Evolutionary conservation across 2,113 vertebrate species (phyloP).

Genomic region (Oreotrochilus melanogaster): DNA sequence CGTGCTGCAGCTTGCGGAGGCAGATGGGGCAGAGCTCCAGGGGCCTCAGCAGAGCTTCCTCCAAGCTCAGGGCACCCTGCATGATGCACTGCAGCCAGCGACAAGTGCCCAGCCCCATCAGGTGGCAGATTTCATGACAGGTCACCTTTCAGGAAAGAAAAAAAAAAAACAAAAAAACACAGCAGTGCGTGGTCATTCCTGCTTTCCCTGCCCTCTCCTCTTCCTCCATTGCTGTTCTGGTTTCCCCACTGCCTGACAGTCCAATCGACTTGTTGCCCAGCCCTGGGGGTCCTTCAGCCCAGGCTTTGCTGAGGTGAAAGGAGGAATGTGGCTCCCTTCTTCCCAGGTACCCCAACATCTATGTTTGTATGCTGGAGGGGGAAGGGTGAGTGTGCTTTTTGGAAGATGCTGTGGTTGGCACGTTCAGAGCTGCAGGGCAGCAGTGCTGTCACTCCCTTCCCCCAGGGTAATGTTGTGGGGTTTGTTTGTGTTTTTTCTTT

Average conservation of each 20-base stretch:
- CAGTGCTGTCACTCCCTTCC: background rate
- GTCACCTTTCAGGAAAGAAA: constrained; percentile 56
- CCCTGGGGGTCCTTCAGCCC: background rate
- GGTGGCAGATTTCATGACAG: constrained; percentile 77
- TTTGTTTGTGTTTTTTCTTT: too few relatives aligned
- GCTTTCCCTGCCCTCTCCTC: background rate
- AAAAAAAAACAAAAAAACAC: background rate
- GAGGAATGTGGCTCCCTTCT: background rate
- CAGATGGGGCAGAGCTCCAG: constrained; percentile 81
- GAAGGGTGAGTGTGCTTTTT: background rate
- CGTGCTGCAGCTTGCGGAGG: constrained; percentile 78
- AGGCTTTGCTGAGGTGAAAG: background rate
- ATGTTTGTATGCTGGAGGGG: background rate
- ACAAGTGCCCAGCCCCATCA: constrained; percentile 80
- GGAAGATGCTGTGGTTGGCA: background rate
- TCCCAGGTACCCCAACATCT: background rate
- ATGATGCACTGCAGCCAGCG: constrained; percentile 82
- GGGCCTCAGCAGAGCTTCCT: constrained; percentile 71
- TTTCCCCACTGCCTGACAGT: rapidly evolving
- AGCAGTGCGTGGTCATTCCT: rapidly evolving
- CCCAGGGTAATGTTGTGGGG: background rate
- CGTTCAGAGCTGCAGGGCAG: background rate
- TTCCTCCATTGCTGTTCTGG: background rate
- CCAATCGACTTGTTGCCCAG: rapidly evolving
- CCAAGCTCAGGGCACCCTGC: constrained; percentile 78